Percentiles rank a stretch among this genome's conserved stretches.
Conservation (phyloP, 2,797 vertebrate genomes). For the Etheostoma perlongum region DNA sequence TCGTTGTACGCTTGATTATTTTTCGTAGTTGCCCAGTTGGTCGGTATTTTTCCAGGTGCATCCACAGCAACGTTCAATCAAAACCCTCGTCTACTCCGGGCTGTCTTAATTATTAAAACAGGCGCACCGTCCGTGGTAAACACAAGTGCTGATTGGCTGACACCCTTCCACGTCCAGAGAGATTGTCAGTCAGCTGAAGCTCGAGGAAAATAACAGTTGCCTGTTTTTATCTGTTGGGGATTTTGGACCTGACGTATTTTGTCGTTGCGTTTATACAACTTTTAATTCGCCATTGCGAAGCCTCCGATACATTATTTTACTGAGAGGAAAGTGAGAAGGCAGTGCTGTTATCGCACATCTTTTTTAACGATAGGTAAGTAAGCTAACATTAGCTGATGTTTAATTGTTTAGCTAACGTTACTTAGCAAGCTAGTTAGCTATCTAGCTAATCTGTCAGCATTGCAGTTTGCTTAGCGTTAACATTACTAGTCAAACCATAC, state of each 20-base stretch:
- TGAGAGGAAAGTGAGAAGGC: conserved; percentile 16
- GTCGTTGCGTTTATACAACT: not conserved
- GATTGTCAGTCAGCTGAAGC: conserved; percentile 63
- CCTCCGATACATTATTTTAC: not conserved
- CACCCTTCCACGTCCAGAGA: conserved; percentile 26
- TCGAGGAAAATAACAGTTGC: conserved; percentile 47
- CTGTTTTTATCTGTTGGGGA: conserved; percentile 49
- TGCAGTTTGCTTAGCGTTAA: not conserved
- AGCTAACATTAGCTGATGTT: conserved; percentile 68
- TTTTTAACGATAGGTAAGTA: conserved; percentile 60
- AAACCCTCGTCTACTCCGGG: conserved; percentile 10
- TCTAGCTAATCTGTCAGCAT: conserved; percentile 20
- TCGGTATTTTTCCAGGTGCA: not conserved
- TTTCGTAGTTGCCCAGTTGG: not conserved
- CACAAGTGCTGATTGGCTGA: conserved; percentile 72
- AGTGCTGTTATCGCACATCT: conserved; percentile 12
- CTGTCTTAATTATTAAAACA: accelerated
- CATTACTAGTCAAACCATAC: not conserved
- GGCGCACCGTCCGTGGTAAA: conserved; percentile 20
- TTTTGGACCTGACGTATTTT: not conserved
- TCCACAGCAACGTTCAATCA: not conserved
- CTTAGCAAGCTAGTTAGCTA: conserved; percentile 47
- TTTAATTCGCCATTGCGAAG: not conserved
- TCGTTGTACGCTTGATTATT: conserved; percentile 15
- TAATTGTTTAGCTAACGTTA: conserved; percentile 25